Percentiles rank a stretch among this genome's conserved stretches.
Conservation (phyloP, 2,113 vertebrate genomes). For the Chrysochloris asiatica region DNA sequence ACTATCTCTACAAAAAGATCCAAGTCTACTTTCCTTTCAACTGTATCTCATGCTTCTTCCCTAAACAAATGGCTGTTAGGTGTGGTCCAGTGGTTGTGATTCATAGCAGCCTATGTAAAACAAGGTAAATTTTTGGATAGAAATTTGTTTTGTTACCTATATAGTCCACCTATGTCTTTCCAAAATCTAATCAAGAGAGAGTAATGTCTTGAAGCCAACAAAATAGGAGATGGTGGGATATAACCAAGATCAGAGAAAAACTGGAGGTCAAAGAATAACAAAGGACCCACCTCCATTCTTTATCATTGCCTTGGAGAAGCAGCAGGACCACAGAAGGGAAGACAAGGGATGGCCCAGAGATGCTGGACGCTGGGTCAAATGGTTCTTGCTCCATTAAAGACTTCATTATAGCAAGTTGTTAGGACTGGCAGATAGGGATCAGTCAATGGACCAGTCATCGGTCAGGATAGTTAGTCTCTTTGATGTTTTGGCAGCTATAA, state of each 20-base stretch:
- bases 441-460: not conserved
- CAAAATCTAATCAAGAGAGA: no score
- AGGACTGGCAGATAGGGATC: not conserved
- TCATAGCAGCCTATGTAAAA: no score
- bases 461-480: not conserved
- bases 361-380: not conserved
- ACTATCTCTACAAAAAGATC: not conserved
- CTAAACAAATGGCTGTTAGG: not conserved
- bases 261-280: not conserved
- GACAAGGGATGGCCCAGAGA: not conserved
- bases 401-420: not conserved
- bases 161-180: not conserved
- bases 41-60: conserved; percentile 3
- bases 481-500: not conserved
- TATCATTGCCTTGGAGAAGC: not conserved
- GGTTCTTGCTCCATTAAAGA: not conserved
- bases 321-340: not conserved
- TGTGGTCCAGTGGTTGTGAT: no score
- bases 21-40: not conserved
- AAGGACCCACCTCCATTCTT: not conserved
- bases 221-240: not conserved
- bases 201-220: not conserved
- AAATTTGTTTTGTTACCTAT: not conserved
- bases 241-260: not conserved
- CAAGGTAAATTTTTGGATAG: not conserved